Conservation (phyloP, 1,140 invertebrate genomes). For the Pachyrhynchus sulphureomaculatus region DNA sequence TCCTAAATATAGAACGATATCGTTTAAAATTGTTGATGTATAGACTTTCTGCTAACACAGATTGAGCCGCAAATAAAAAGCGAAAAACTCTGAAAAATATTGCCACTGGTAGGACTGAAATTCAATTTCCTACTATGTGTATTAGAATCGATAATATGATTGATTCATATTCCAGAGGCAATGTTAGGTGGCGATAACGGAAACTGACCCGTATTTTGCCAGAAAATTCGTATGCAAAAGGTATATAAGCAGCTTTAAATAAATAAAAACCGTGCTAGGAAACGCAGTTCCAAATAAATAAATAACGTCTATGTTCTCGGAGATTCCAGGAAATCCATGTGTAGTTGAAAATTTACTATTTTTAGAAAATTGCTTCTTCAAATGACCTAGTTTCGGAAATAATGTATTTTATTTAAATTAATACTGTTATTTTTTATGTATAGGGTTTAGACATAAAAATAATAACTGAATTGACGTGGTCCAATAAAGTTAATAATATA, state of each 20-base stretch:
- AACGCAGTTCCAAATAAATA: constrained; percentile 19
- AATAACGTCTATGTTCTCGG: constrained; percentile 14
- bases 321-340: constrained; percentile 1
- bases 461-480: no score
- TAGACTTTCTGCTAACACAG: background rate
- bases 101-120: constrained; percentile 14
- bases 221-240: constrained; percentile 21
- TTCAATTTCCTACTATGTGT: constrained; percentile 24
- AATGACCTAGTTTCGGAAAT: constrained; percentile 7
- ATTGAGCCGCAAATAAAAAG: constrained; percentile 1
- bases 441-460: no score
- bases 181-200: constrained; percentile 23
- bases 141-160: constrained; percentile 23
- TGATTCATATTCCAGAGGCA: constrained; percentile 25
- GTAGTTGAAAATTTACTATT: no score
- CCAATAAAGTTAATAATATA: no score
- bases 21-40: no score
- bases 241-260: constrained; percentile 15
- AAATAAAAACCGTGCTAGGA: constrained; percentile 12
- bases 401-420: no score
- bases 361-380: constrained; percentile 3
- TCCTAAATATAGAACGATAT: no score
- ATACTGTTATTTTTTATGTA: no score
- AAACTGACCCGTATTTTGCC: constrained; percentile 25
- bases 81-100: constrained; percentile 6